Evolutionary conservation across 2,113 vertebrate genomes (phyloP).

Genomic region (Myiopsitta monachus): DNA sequence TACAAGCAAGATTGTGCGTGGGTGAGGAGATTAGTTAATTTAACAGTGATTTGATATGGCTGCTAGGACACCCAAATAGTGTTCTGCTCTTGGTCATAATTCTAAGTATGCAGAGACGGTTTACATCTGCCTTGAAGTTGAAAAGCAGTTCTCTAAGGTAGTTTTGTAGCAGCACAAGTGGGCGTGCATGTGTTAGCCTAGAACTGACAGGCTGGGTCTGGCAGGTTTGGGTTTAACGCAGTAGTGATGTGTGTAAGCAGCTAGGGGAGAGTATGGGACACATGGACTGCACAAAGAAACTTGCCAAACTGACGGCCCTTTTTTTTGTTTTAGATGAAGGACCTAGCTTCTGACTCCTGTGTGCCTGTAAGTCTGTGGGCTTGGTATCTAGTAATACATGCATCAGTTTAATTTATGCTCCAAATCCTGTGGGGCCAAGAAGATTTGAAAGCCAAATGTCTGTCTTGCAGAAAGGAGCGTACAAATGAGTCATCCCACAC

Average conservation of each 20-base stretch:
- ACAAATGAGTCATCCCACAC: slow-evolving; percentile 2
- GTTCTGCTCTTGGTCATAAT: background rate
- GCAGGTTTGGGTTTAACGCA: background rate
- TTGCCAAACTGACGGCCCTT: background rate
- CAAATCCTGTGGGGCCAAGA: background rate
- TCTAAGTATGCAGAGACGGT: background rate
- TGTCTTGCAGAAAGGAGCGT: slow-evolving; percentile 23
- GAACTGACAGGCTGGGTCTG: background rate
- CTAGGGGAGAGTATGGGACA: background rate
- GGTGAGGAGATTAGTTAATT: background rate
- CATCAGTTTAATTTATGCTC: background rate
- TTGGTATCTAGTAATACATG: background rate
- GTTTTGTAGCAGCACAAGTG: background rate
- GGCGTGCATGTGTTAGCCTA: background rate
- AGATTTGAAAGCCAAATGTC: background rate
- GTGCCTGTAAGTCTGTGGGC: slow-evolving; percentile 20
- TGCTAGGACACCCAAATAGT: background rate
- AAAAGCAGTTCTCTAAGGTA: background rate
- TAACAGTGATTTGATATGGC: background rate
- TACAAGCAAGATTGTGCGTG: background rate
- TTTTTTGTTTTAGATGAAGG: slow-evolving; percentile 36
- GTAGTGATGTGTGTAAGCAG: background rate
- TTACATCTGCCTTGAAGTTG: background rate
- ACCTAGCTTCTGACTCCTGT: slow-evolving; percentile 12
- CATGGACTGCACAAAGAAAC: background rate